A percentile compares a stretch with the other conserved stretches of the same genome.
Evolutionary conservation across 2,888 invertebrate species (phyloP).

Genomic region (Chloroclysta siterata): DNA sequence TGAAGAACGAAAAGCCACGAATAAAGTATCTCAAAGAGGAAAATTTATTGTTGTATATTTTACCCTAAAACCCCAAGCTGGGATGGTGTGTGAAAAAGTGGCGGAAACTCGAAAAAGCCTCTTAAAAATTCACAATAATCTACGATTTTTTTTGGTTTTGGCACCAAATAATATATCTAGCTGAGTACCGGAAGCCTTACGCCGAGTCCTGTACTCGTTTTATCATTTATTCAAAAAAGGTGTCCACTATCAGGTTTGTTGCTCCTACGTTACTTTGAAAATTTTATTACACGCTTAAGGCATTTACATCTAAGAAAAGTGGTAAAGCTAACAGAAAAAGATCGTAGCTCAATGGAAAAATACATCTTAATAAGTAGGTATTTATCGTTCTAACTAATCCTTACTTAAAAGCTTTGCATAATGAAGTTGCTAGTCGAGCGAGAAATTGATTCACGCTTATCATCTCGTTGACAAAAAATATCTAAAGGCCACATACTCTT

Average conservation of each 20-base stretch:
- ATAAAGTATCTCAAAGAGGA: no score
- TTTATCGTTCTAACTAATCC: neutral
- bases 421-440: constrained; percentile 10
- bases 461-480: constrained; percentile 12
- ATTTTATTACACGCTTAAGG: neutral
- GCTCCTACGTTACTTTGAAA: neutral
- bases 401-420: constrained; percentile 7
- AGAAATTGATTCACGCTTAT: constrained; percentile 12
- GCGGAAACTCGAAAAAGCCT: no score
- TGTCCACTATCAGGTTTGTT: neutral
- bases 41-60: no score
- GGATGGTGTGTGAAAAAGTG: no score
- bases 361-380: neutral
- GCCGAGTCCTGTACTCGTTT: no score
- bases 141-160: no score
- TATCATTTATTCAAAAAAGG: neutral
- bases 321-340: neutral
- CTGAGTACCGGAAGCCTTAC: no score
- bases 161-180: no score
- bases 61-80: no score
- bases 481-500: constrained; percentile 9
- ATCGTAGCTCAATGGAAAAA: neutral
- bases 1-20: no score
- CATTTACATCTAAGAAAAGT: neutral
- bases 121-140: no score